Percentiles rank a stretch among this genome's conserved stretches.
phyloP scores from a whole-genome alignment of 2,113 vertebrate genomes.

The Otolemur garnettii region DNA sequence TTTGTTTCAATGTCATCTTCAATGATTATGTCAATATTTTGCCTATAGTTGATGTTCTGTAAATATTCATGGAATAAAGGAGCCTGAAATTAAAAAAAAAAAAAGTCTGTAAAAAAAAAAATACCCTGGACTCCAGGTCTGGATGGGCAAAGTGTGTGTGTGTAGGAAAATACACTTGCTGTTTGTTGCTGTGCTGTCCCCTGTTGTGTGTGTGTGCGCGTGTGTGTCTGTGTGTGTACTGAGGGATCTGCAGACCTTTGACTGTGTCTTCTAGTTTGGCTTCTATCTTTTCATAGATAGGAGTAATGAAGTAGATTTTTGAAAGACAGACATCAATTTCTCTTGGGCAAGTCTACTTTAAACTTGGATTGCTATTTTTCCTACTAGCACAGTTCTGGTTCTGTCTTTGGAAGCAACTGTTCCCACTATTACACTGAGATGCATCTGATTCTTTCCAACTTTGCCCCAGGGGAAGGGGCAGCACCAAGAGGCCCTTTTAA shows the following conservation, averaged over 20 bases:
- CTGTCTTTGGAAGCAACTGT: background rate
- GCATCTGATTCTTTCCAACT: background rate
- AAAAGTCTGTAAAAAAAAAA: no score
- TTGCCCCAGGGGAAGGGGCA: background rate
- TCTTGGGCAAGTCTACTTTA: background rate
- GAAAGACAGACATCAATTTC: constrained; percentile 10
- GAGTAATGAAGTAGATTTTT: background rate
- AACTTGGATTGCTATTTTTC: background rate
- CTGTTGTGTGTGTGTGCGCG: background rate
- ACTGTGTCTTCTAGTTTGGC: background rate
- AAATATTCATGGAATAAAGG: no score
- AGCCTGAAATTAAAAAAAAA: no score
- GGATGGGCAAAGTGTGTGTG: background rate
- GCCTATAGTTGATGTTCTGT: no score
- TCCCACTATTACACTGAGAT: background rate
- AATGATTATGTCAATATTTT: no score
- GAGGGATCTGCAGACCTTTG: background rate
- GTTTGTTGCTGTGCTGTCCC: background rate
- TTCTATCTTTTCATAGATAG: background rate
- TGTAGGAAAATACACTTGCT: background rate
- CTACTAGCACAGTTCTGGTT: background rate
- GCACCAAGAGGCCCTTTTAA: background rate
- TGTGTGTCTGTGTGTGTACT: background rate
- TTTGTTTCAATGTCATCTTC: no score
- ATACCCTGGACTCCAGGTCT: background rate